phyloP scores from a whole-genome alignment of 1,140 invertebrate species.

The Mercenaria mercenaria region DNA sequence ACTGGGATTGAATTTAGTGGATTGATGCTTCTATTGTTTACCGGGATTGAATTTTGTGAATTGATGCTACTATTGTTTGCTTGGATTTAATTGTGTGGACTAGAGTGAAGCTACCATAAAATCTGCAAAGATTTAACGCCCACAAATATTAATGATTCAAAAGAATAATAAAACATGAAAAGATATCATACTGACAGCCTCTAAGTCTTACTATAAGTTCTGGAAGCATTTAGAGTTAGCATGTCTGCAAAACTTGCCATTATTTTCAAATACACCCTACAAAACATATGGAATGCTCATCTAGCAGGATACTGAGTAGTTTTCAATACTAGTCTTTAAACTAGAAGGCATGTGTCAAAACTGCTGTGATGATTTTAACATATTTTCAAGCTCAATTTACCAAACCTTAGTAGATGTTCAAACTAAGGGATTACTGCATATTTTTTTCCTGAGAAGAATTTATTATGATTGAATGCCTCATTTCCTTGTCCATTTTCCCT shows the following conservation, averaged over 20 bases:
- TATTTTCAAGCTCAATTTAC: slow-evolving; percentile 23
- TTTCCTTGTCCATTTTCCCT: neutral
- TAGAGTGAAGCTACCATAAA: too few species aligned
- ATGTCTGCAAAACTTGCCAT: slow-evolving; percentile 8
- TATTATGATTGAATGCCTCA: neutral
- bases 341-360: slow-evolving; percentile 26
- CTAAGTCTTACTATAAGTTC: too few species aligned
- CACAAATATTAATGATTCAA: too few species aligned
- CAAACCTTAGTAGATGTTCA: neutral
- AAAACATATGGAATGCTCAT: neutral
- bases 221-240: neutral
- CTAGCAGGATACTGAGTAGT: neutral
- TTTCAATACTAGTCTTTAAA: slow-evolving; percentile 12
- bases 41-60: too few species aligned
- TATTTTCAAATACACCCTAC: slow-evolving; percentile 6
- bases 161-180: too few species aligned
- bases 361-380: neutral
- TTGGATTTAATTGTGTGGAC: too few species aligned
- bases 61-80: too few species aligned
- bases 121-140: too few species aligned
- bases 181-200: too few species aligned
- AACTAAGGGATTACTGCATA: neutral
- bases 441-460: neutral
- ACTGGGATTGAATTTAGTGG: too few species aligned
- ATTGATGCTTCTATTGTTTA: too few species aligned